These are phyloP conservation scores for Phrixothrix hirtus DNA, from an alignment of 2,888 invertebrate genomes.

Conservation along the genomic window DNA sequence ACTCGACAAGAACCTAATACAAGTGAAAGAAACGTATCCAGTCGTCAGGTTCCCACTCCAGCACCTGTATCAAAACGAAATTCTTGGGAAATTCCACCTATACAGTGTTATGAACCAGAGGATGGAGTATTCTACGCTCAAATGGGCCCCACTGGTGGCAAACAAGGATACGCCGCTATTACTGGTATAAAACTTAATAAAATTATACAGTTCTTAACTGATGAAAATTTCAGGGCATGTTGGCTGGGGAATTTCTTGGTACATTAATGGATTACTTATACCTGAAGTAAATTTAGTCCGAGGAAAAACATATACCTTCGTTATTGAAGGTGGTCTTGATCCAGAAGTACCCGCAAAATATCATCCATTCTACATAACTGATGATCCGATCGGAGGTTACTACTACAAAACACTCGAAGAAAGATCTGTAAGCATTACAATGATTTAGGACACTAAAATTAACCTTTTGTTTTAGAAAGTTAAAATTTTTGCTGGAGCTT, in stretches of 20 bases:
- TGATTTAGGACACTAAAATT: neutral
- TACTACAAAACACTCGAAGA: constrained; percentile 81
- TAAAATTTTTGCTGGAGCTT: constrained; percentile 81
- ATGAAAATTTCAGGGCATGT: constrained; percentile 73
- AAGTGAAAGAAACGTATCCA: constrained; percentile 6
- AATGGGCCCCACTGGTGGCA: constrained; percentile 91
- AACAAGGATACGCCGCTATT: constrained; percentile 86
- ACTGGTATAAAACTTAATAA: constrained; percentile 65
- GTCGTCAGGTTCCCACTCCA: constrained; percentile 61
- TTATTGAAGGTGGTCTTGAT: constrained; percentile 83
- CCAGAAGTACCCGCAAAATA: constrained; percentile 78
- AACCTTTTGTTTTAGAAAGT: constrained; percentile 62
- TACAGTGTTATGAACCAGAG: constrained; percentile 86
- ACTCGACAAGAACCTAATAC: constrained; percentile 30
- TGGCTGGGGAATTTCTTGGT: constrained; percentile 94
- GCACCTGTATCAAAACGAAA: constrained; percentile 63
- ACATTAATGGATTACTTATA: constrained; percentile 89
- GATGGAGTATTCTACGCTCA: constrained; percentile 92
- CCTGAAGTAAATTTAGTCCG: constrained; percentile 89
- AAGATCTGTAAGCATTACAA: constrained; percentile 64
- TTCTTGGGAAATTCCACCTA: constrained; percentile 87
- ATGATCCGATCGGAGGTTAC: constrained; percentile 89
- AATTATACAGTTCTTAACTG: too few relatives aligned
- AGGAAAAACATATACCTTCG: constrained; percentile 84
- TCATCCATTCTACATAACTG: constrained; percentile 93